phyloP scores from a whole-genome alignment of 2,797 vertebrate genomes.

The Momotus momota region DNA sequence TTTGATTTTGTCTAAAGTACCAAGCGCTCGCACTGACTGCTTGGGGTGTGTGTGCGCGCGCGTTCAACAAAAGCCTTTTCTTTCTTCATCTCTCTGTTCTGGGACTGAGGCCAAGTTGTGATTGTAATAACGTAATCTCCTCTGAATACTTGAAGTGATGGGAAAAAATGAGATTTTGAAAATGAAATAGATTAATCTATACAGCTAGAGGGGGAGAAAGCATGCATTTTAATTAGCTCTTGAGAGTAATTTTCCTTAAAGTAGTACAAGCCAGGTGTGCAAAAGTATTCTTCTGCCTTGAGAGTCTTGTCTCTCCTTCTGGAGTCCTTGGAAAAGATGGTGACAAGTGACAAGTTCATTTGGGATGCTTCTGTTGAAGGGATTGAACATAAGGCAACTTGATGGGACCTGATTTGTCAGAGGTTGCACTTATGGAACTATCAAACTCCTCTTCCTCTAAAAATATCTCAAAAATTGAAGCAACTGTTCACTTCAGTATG shows the following conservation, averaged over 20 bases:
- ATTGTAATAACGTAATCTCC: conserved; percentile 70
- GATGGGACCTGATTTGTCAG: conserved; percentile 7
- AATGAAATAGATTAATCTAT: conserved; percentile 73
- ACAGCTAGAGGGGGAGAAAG: conserved; percentile 53
- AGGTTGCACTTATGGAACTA: neutral
- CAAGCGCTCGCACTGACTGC: neutral
- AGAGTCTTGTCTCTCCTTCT: conserved; percentile 43
- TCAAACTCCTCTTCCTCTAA: neutral
- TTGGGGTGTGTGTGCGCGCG: neutral
- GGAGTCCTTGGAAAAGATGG: conserved; percentile 49
- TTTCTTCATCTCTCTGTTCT: conserved; percentile 60
- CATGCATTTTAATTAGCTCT: conserved; percentile 60
- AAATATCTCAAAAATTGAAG: neutral
- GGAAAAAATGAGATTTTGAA: conserved; percentile 66
- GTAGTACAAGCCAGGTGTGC: conserved; percentile 62
- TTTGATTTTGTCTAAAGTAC: conserved; percentile 25
- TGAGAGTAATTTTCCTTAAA: conserved; percentile 60
- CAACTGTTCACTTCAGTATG: neutral
- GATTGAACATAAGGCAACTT: neutral
- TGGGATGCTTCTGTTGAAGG: neutral
- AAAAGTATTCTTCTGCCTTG: conserved; percentile 51
- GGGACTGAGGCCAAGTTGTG: conserved; percentile 66
- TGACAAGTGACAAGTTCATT: conserved; percentile 60
- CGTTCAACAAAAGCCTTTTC: conserved; percentile 53
- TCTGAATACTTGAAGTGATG: conserved; percentile 68